Conservation (phyloP, 2,888 invertebrate genomes). For the Harpalus rubripes region DNA sequence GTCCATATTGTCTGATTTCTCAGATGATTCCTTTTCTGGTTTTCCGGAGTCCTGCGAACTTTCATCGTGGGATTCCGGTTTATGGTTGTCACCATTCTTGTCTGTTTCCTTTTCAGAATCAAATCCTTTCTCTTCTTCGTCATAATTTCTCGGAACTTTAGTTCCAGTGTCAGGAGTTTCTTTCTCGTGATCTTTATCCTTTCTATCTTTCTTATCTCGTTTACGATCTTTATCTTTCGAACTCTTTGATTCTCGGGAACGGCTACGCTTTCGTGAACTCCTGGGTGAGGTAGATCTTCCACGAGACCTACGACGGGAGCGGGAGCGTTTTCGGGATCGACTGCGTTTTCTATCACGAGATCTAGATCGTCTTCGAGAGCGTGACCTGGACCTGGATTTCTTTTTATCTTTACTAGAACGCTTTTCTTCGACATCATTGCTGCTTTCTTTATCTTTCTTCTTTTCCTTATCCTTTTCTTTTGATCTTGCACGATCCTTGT, state of each 20-base stretch:
- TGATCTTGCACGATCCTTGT: slow-evolving; percentile 76
- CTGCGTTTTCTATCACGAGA: slow-evolving; percentile 81
- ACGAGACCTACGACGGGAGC: slow-evolving; percentile 76
- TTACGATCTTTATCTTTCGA: slow-evolving; percentile 74
- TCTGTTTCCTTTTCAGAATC: slow-evolving; percentile 75
- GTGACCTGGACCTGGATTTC: slow-evolving; percentile 78
- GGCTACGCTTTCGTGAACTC: slow-evolving; percentile 72
- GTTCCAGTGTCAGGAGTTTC: slow-evolving; percentile 73
- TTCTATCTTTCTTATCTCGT: slow-evolving; percentile 71
- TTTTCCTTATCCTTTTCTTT: slow-evolving; percentile 74
- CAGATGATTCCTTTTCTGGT: slow-evolving; percentile 80
- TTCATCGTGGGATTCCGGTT: slow-evolving; percentile 72
- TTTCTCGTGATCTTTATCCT: slow-evolving; percentile 74
- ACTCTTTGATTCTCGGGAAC: slow-evolving; percentile 73
- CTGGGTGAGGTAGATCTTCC: slow-evolving; percentile 76
- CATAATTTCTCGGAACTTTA: slow-evolving; percentile 78
- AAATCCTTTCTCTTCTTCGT: slow-evolving; percentile 79
- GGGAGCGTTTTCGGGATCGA: slow-evolving; percentile 78
- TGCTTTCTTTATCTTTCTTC: slow-evolving; percentile 74
- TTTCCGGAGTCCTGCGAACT: slow-evolving; percentile 75
- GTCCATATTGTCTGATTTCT: slow-evolving; percentile 87
- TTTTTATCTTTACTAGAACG: slow-evolving; percentile 77
- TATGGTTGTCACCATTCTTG: slow-evolving; percentile 69
- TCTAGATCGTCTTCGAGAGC: slow-evolving; percentile 80
- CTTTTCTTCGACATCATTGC: slow-evolving; percentile 74